Conservation (phyloP, 30 jellyfish, hydroid and myxozoan genomes). For the Nemopilema nomurai region DNA sequence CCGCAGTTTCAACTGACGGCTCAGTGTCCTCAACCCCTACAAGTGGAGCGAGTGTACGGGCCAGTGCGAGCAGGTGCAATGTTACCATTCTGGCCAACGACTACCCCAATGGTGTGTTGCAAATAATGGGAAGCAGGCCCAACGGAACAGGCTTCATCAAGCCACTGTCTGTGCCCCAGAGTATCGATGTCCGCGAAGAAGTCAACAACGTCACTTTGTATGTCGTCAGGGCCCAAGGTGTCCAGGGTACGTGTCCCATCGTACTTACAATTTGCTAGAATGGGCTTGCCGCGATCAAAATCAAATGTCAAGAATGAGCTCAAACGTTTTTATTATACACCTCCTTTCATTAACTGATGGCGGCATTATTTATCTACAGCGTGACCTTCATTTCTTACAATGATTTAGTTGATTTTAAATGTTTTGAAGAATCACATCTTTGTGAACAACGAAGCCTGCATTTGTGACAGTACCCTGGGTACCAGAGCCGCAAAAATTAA, state of each 20-base stretch:
- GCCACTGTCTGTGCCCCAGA: slow-evolving; percentile 33
- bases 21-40: slow-evolving; percentile 40
- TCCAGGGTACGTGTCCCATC: slow-evolving; percentile 45
- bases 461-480: too few relatives aligned
- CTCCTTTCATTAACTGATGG: too few relatives aligned
- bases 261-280: too few relatives aligned
- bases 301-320: too few relatives aligned
- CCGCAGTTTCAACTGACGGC: slow-evolving; percentile 67
- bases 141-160: slow-evolving; percentile 21
- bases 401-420: too few relatives aligned
- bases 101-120: slow-evolving; percentile 78
- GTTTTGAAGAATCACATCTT: too few relatives aligned
- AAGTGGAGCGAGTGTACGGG: slow-evolving; percentile 64
- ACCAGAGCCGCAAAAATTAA: too few relatives aligned
- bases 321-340: too few relatives aligned
- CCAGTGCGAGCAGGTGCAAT: slow-evolving; percentile 44
- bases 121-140: slow-evolving; percentile 46
- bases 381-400: too few relatives aligned
- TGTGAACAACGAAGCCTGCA: too few relatives aligned
- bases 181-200: slow-evolving; percentile 58
- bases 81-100: slow-evolving; percentile 55
- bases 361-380: too few relatives aligned
- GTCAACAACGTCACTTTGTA: slow-evolving; percentile 41
- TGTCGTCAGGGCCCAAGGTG: slow-evolving; percentile 85
- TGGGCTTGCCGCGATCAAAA: too few relatives aligned